Evolutionary conservation across 2,888 invertebrate genomes (phyloP), one percentile per base, ranked within the genome.

Genomic region (Serripes groenlandicus): DNA sequence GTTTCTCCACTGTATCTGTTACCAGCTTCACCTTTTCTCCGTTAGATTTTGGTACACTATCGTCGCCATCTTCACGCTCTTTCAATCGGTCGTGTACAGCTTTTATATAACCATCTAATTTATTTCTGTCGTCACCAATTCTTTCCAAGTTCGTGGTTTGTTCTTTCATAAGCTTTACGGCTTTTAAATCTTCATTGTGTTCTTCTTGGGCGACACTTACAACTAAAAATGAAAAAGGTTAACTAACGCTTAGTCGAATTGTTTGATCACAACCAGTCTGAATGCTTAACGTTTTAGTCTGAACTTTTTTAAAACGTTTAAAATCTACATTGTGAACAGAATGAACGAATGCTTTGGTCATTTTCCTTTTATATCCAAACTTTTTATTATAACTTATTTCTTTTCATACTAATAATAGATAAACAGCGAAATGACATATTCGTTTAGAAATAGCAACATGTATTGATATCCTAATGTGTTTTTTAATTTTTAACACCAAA

Each of bases 1-100:
- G 35, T 26, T 37, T 58, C 35, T 71, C 68, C 11, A 77, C 66
- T 34, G 35, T 54, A 23, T 77, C 62, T 42, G 77, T 81, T 1
- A 81, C 77, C n/a, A 52, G 7, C 26, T 37, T 5, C 18, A 42
- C 42, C 15, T 28, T 11, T 7, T 66, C 26, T 15, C 49, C 49
- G 21, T 5, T 15, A 21, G 49, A 49, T 21, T 21, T 49, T 49
- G 49, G 18, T 49, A 5, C 2, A 23, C n/a, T 23, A 56, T 56
- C 56, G 2, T 26, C 56, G 23, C 3, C 11, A 2, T 3, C 28
- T 2, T 56, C 11, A 26, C 28, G 3, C 18, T 21, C 66, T 37
- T 26, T n/a, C 23, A 42, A 26, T 7, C 35, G 18, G n/a, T 42
- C 18, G 15, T 42, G 34, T 28, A 66, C 23, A 9, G 9, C 23